Conservation (phyloP, 2,797 vertebrate species). For the Botia almorhae region DNA sequence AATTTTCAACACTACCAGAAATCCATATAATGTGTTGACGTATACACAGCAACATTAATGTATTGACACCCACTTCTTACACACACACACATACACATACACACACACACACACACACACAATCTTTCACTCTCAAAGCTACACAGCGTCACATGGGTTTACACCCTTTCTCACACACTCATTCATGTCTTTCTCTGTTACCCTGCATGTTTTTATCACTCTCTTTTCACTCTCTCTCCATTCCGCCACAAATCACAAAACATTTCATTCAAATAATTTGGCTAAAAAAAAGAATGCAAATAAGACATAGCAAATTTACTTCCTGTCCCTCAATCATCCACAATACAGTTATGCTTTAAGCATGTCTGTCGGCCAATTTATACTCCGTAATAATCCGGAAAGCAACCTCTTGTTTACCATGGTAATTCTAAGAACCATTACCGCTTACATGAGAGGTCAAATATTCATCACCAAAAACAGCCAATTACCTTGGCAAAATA, state of each 20-base stretch:
- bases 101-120: neutral
- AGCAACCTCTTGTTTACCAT: conserved; percentile 56
- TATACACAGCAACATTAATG: conserved; percentile 74
- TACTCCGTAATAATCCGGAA: conserved; percentile 41
- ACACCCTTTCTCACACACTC: conserved; percentile 70
- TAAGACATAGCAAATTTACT: conserved; percentile 50
- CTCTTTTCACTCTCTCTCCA: conserved; percentile 64
- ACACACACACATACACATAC: conserved; percentile 22
- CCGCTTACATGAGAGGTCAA: conserved; percentile 46
- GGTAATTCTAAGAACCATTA: conserved; percentile 60
- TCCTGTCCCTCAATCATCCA: conserved; percentile 40
- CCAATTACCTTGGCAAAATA: conserved; percentile 59
- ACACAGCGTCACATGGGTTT: conserved; percentile 63
- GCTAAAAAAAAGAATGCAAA: conserved; percentile 57
- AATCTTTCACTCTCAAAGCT: conserved; percentile 36
- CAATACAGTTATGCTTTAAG: conserved; percentile 39
- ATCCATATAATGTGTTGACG: conserved; percentile 72
- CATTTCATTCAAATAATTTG: conserved; percentile 63
- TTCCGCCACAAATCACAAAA: conserved; percentile 42
- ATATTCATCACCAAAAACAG: conserved; percentile 54
- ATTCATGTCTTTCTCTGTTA: conserved; percentile 67
- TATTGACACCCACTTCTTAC: conserved; percentile 63
- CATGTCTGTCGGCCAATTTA: conserved; percentile 37
- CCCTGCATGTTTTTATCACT: conserved; percentile 56
- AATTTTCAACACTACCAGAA: conserved; percentile 27